A percentile compares a stretch with the other conserved stretches of the same genome.
These are phyloP conservation scores for Chrysolina americana DNA, from an alignment of 2,888 invertebrate genomes.

Conservation along the genomic window DNA sequence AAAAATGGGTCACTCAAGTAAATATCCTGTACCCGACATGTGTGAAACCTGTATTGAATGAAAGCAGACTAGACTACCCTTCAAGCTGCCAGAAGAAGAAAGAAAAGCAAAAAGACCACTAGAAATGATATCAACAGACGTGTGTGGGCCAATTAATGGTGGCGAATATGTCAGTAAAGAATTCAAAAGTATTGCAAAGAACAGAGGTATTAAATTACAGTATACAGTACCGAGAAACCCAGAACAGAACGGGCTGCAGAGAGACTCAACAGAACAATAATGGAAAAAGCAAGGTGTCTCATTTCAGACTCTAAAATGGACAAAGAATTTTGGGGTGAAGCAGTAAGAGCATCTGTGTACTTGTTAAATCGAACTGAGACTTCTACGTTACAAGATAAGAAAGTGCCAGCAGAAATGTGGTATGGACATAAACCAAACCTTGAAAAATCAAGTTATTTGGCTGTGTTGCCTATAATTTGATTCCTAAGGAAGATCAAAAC, in stretches of 20 bases:
- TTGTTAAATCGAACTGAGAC: constrained; percentile 49
- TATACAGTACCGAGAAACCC: constrained; percentile 31
- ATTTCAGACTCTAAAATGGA: constrained; percentile 53
- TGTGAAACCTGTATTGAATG: constrained; percentile 35
- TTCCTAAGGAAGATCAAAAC: constrained; percentile 57
- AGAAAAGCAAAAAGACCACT: constrained; percentile 38
- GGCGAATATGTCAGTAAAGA: constrained; percentile 24
- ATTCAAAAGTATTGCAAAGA: constrained; percentile 14
- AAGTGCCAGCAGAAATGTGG: constrained; percentile 60
- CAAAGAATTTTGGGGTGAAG: constrained; percentile 56
- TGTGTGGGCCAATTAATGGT: constrained; percentile 49
- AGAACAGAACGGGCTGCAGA: constrained; percentile 37
- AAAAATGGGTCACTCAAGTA: constrained; percentile 21
- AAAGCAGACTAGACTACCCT: constrained; percentile 34
- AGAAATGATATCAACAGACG: constrained; percentile 39
- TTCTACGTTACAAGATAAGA: constrained; percentile 12
- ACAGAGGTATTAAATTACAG: constrained; percentile 27
- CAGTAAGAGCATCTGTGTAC: constrained; percentile 54
- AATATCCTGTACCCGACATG: constrained; percentile 20
- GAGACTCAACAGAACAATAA: constrained; percentile 38
- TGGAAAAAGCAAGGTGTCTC: constrained; percentile 56
- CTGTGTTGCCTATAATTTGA: constrained; percentile 56
- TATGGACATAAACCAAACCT: constrained; percentile 57
- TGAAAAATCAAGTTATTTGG: constrained; percentile 58
- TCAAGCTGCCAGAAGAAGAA: constrained; percentile 7